A percentile compares a stretch with the other conserved stretches of the same genome.
Conservation (phyloP, 2,113 vertebrate species). For the Xyliphius kryptos region DNA sequence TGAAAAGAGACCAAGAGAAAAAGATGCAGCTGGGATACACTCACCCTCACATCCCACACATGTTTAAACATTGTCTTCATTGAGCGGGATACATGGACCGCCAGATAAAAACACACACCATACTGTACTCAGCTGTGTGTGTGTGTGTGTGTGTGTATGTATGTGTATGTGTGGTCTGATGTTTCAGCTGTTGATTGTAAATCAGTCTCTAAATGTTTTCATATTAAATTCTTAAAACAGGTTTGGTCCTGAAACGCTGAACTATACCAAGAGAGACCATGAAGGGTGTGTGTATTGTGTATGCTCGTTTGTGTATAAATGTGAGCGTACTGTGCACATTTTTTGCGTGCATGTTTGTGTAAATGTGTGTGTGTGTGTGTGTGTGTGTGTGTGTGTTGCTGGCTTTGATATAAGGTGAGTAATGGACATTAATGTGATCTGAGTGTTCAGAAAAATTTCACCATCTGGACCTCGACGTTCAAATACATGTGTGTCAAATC, state of each 20-base stretch:
- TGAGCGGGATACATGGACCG: background rate
- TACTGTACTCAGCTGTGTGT: background rate
- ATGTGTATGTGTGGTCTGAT: background rate
- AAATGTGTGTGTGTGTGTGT: background rate
- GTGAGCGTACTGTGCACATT: background rate
- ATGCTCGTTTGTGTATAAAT: background rate
- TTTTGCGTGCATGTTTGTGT: background rate
- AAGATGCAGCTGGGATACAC: background rate
- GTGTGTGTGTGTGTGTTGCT: background rate
- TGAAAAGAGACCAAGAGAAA: background rate
- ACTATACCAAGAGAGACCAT: background rate
- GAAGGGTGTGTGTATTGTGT: background rate
- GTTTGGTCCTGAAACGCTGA: background rate
- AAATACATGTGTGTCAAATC: slow-evolving; percentile 11
- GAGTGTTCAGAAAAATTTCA: background rate
- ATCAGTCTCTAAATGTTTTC: background rate
- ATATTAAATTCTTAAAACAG: background rate
- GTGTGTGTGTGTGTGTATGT: slow-evolving; percentile 1
- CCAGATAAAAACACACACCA: background rate
- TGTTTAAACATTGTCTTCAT: background rate
- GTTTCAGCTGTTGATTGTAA: background rate
- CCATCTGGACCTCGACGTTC: slow-evolving; percentile 10
- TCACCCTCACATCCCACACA: background rate
- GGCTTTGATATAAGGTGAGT: background rate
- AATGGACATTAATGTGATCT: background rate